These are phyloP conservation scores for Ceramica pisi DNA, from an alignment of 2,888 invertebrate species.

Conservation along the genomic window DNA sequence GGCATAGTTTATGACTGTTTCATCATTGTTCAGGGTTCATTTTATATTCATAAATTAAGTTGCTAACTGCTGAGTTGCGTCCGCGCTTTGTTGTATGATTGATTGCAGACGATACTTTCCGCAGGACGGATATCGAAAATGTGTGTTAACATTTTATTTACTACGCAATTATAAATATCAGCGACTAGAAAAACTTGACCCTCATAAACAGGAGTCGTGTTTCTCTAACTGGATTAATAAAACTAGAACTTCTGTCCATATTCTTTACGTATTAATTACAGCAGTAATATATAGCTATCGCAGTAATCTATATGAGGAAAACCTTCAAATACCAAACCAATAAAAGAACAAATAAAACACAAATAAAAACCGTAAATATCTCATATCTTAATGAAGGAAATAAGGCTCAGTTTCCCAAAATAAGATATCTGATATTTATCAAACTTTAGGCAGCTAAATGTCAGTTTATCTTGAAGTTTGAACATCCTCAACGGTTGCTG, in stretches of 20 bases:
- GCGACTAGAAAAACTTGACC: background rate
- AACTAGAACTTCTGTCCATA: background rate
- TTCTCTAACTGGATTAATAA: background rate
- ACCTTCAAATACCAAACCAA: constrained; percentile 12
- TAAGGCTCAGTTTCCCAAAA: constrained; percentile 26
- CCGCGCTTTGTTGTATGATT: background rate
- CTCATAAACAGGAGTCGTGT: background rate
- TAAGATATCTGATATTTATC: constrained; percentile 44
- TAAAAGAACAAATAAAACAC: constrained; percentile 6
- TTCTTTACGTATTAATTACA: background rate
- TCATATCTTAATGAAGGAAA: constrained; percentile 10
- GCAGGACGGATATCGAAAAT: background rate
- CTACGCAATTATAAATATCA: background rate
- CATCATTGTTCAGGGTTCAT: constrained; percentile 18
- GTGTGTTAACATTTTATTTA: background rate
- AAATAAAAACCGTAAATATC: constrained; percentile 26
- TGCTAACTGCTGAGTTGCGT: background rate
- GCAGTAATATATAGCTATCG: background rate
- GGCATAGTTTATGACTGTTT: constrained; percentile 32
- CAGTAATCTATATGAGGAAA: constrained; percentile 26
- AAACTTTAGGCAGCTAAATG: constrained; percentile 32
- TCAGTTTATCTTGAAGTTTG: constrained; percentile 57
- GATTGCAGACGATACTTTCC: background rate
- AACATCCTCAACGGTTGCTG: constrained; percentile 62
- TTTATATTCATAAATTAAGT: constrained; percentile 14